Evolutionary conservation across 2,888 invertebrate genomes (phyloP).

Genomic region (Phaonia tiefii): DNA sequence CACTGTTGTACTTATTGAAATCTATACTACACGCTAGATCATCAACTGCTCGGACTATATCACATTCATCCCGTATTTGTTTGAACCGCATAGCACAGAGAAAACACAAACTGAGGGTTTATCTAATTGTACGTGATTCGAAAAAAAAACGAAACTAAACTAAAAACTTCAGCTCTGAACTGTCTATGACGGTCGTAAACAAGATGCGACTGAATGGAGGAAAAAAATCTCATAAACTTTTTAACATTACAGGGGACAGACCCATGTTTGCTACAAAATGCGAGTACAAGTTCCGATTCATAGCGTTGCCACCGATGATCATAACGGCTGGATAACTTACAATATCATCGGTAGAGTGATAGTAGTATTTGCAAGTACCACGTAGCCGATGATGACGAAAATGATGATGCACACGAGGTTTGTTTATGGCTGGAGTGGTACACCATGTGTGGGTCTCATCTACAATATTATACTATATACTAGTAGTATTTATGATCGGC

Average conservation of each 20-base stretch:
- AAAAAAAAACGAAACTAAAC: constrained; percentile 2
- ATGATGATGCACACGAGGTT: not conserved
- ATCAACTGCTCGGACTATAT: constrained; percentile 13
- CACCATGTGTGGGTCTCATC: constrained; percentile 4
- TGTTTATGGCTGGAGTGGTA: constrained; percentile 24
- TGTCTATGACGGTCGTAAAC: not conserved
- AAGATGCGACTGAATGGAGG: not conserved
- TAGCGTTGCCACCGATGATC: not conserved
- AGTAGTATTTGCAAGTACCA: no score
- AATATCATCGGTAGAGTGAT: constrained; percentile 22
- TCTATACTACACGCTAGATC: no score
- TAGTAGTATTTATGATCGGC: not conserved
- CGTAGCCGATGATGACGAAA: not conserved
- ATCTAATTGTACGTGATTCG: constrained; percentile 64
- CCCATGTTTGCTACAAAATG: not conserved
- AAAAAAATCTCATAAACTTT: not conserved
- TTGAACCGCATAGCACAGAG: constrained; percentile 27
- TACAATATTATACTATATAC: not conserved
- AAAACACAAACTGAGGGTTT: constrained; percentile 53
- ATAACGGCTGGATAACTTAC: constrained; percentile 35
- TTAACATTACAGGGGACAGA: not conserved
- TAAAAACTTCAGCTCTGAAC: not conserved
- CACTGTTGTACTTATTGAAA: not conserved
- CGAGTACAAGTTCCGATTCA: no score
- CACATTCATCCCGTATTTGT: constrained; percentile 32